Base-by-base conservation (phyloP, 2,797 vertebrate species). In the Chiroxiphia lanceolata region DNA sequence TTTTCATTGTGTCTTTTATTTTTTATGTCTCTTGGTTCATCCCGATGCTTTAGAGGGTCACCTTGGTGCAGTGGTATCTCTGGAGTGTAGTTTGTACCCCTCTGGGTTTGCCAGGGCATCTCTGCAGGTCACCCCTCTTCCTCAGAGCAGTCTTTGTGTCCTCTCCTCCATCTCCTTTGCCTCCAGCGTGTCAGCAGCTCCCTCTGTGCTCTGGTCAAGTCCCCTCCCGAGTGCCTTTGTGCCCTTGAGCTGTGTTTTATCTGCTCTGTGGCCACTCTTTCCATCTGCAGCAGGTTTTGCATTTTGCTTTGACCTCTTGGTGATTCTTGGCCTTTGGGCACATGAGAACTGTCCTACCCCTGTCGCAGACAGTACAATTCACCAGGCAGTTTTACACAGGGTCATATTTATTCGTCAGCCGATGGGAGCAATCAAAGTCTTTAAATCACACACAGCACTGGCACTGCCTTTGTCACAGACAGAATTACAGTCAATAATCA, bases 351-450 rank as follows among this genome's bases (percentile, higher is more conserved):
- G 31, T 40, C 67, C 48, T 53, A 33, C 45, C 19, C 18, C 36
- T 14, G 18, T 59, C 48, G n/a, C 3, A 68, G 36, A n/a, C 76
- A 92, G 56, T 7, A 80, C 68, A 74, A 91, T 51, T 68, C 23
- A 87, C 42, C 88, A 84, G 48, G 50, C 70, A 48, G 26, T 71
- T 87, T 91, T 57, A 59, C 47, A 75, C 54, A 94, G 33, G 36
- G 45, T 70, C n/a, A n/a, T 77, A 59, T 95, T 95, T 97, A 96
- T 96, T 95, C 91, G 27, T 85, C 61, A 79, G 22, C 13, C 61
- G 63, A 10, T 1, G 10, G 48, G 53, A 91, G 48, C 56, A 95
- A 79, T 67, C 76, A 68, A 79, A 60, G 16, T 23, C 50, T 84
- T 84, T 38, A 71, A 84, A 56, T 25, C 44, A 84, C 48, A 77